Conservation (phyloP, 2,113 vertebrate species). For the Balaenoptera acutorostrata region DNA sequence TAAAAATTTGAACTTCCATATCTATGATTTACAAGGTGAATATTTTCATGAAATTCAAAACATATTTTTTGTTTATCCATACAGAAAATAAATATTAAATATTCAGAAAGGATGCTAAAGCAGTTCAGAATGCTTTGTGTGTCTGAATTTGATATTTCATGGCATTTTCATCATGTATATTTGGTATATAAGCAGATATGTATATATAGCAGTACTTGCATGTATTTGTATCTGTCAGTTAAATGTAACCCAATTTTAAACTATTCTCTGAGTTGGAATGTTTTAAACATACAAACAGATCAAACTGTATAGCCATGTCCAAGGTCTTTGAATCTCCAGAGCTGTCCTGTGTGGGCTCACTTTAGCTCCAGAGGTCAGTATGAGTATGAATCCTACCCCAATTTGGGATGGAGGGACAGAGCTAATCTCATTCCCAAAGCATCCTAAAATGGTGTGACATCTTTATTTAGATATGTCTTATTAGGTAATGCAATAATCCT, state of each 20-base stretch:
- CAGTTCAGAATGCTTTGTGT: background rate
- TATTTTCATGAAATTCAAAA: constrained; percentile 41
- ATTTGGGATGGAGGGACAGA: background rate
- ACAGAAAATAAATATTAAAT: constrained; percentile 32
- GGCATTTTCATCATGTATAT: background rate
- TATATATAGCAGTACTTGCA: background rate
- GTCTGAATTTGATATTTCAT: constrained; percentile 34
- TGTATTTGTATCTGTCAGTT: constrained; percentile 4
- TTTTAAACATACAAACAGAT: background rate
- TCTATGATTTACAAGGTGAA: constrained; percentile 31
- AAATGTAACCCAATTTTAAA: background rate
- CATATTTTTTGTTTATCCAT: background rate
- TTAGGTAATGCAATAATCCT: background rate
- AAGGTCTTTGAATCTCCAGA: background rate
- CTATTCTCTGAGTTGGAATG: background rate
- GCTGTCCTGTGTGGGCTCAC: background rate
- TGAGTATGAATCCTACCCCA: background rate
- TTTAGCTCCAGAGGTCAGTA: background rate
- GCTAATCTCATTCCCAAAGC: background rate
- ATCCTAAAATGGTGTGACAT: background rate
- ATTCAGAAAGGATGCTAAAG: background rate
- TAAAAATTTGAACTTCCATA: background rate
- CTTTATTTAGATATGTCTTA: background rate
- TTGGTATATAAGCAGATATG: background rate
- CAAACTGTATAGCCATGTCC: background rate